Evolutionary conservation across 2,888 invertebrate genomes (phyloP).

Genomic region (Macaria notata): DNA sequence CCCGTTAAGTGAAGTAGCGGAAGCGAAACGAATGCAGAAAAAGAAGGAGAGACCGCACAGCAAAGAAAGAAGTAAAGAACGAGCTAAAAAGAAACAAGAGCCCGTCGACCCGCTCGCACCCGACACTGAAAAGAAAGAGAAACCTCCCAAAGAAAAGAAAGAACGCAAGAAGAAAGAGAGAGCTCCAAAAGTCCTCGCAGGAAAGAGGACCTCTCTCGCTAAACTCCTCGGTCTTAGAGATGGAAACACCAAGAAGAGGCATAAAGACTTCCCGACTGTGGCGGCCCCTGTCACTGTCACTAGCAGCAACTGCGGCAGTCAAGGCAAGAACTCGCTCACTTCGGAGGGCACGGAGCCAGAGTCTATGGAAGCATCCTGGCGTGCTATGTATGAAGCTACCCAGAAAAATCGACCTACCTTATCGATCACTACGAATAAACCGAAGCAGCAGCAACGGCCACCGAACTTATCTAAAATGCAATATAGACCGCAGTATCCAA

Average conservation of each 20-base stretch:
- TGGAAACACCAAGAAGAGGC: conserved; percentile 31
- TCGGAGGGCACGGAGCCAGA: conserved; percentile 22
- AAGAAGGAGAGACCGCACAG: conserved; percentile 61
- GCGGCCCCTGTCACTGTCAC: conserved; percentile 39
- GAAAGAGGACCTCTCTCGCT: conserved; percentile 40
- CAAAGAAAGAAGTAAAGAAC: conserved; percentile 59
- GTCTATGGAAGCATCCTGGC: no score
- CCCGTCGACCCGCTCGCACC: conserved; percentile 25
- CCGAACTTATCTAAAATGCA: conserved; percentile 2
- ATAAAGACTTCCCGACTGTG: conserved; percentile 14
- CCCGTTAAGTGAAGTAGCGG: conserved; percentile 56
- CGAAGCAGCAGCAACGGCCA: no score
- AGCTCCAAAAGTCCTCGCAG: conserved; percentile 26
- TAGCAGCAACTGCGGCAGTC: conserved; percentile 58
- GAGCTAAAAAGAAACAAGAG: conserved; percentile 38
- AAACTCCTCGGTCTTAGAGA: conserved; percentile 63
- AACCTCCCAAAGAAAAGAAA: conserved; percentile 35
- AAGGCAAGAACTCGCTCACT: conserved; percentile 53
- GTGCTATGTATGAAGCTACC: no score
- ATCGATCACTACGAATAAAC: no score
- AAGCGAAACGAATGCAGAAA: conserved; percentile 47
- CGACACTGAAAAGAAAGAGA: conserved; percentile 33
- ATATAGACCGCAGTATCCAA: conserved; percentile 17
- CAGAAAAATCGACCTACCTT: no score
- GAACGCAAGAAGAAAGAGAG: conserved; percentile 42